A percentile compares a stretch with the other conserved stretches of the same genome.
phyloP scores from a whole-genome alignment of 2,113 vertebrate species.

The Holacanthus passer region DNA sequence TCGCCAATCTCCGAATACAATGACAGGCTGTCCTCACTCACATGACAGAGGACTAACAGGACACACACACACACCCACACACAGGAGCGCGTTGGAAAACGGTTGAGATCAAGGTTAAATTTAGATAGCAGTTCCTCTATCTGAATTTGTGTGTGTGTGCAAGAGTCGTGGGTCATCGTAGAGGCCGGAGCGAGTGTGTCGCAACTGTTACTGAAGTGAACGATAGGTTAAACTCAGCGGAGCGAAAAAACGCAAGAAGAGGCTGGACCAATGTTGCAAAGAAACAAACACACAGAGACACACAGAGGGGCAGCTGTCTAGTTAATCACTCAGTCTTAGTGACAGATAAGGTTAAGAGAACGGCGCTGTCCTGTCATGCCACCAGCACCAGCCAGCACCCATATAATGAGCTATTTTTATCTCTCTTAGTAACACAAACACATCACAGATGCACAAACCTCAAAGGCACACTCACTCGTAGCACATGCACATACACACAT shows the following conservation, averaged over 20 bases:
- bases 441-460: constrained; percentile 51
- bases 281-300: constrained; percentile 44
- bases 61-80: constrained; percentile 30
- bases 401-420: constrained; percentile 80
- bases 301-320: constrained; percentile 74
- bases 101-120: constrained; percentile 79
- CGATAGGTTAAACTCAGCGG: constrained; percentile 30
- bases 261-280: constrained; percentile 29
- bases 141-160: constrained; percentile 34
- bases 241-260: constrained; percentile 8
- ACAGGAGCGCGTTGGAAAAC: constrained; percentile 58
- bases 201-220: constrained; percentile 41
- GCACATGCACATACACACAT: constrained; percentile 13
- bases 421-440: constrained; percentile 69
- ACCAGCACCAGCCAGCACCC: constrained; percentile 71
- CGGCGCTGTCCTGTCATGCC: constrained; percentile 69
- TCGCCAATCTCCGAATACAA: constrained; percentile 76
- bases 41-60: constrained; percentile 72
- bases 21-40: constrained; percentile 78
- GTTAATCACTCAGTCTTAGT: constrained; percentile 87
- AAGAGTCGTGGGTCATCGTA: constrained; percentile 25
- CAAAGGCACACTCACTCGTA: constrained; percentile 33
- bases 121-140: constrained; percentile 77
- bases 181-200: constrained; percentile 36
- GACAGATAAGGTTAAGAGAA: constrained; percentile 92